A percentile compares a stretch with the other conserved stretches of the same genome.
These are phyloP conservation scores for Melanotaenia trifasciata DNA, from an alignment of 2,797 vertebrate genomes.

Conservation along the genomic window DNA sequence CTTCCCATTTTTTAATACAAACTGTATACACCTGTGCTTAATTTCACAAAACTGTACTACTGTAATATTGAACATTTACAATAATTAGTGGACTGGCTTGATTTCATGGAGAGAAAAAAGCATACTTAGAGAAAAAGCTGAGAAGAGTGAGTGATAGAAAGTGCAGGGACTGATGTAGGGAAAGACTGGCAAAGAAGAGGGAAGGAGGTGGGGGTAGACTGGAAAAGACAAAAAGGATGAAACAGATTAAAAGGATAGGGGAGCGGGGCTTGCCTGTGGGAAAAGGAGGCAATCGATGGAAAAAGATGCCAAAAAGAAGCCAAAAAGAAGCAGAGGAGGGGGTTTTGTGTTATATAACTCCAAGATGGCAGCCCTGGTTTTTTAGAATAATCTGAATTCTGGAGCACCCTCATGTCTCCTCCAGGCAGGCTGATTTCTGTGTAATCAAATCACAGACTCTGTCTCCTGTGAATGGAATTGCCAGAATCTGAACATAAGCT, in stretches of 20 bases:
- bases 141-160: slow-evolving; percentile 38
- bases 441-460: slow-evolving; percentile 46
- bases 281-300: slow-evolving; percentile 61
- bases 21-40: no score
- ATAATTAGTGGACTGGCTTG: no score
- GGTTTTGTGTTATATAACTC: slow-evolving; percentile 63
- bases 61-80: no score
- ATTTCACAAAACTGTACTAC: no score
- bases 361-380: slow-evolving; percentile 55
- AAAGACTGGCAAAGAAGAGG: slow-evolving; percentile 1
- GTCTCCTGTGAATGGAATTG: slow-evolving; percentile 27
- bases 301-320: slow-evolving; percentile 55
- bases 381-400: slow-evolving; percentile 48
- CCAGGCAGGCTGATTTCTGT: slow-evolving; percentile 38
- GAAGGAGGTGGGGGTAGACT: not conserved
- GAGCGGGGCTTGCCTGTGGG: slow-evolving; percentile 46
- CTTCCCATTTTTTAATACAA: no score
- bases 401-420: slow-evolving; percentile 35
- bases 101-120: not conserved
- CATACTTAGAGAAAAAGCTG: slow-evolving; percentile 12
- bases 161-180: slow-evolving; percentile 17
- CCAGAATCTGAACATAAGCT: slow-evolving; percentile 24
- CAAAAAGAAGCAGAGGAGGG: slow-evolving; percentile 8
- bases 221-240: slow-evolving; percentile 57
- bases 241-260: slow-evolving; percentile 56